A percentile compares a stretch with the other conserved stretches of the same genome.
These are phyloP conservation scores for Anastatus disparis DNA, from an alignment of 1,140 invertebrate species.

Conservation along the genomic window DNA sequence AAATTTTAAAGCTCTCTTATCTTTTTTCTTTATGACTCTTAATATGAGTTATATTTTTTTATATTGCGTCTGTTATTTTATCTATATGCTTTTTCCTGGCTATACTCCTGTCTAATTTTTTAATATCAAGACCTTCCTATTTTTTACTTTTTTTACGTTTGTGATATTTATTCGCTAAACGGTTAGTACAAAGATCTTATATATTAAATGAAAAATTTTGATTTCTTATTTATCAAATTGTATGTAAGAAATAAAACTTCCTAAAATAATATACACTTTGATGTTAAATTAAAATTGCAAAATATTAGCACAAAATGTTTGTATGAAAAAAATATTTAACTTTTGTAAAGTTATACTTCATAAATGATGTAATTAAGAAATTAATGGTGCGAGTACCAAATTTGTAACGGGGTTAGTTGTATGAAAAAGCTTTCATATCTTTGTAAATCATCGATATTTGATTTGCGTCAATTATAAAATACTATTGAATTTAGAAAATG, in stretches of 20 bases:
- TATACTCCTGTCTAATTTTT: no score
- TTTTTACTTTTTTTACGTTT: not conserved
- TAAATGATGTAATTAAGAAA: no score
- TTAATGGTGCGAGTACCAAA: no score
- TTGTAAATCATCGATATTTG: no score
- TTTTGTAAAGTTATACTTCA: constrained; percentile 22
- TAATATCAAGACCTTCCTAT: not conserved
- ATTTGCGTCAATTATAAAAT: no score
- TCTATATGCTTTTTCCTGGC: not conserved
- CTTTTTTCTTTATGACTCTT: constrained; percentile 4
- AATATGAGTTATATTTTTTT: constrained; percentile 1
- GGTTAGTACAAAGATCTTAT: no score
- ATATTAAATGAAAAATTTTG: not conserved
- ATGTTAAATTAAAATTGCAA: not conserved
- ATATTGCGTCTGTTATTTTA: not conserved
- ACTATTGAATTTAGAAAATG: no score
- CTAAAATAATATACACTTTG: not conserved
- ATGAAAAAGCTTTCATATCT: not conserved
- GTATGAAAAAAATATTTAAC: constrained; percentile 3
- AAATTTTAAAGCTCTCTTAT: constrained; percentile 14
- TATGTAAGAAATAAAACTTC: not conserved
- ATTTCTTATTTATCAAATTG: not conserved
- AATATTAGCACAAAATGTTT: not conserved
- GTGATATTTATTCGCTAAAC: not conserved
- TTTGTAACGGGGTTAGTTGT: no score